Base-by-base conservation (phyloP, 30 jellyfish, hydroid and myxozoan genomes). In the Sanderia malayensis region DNA sequence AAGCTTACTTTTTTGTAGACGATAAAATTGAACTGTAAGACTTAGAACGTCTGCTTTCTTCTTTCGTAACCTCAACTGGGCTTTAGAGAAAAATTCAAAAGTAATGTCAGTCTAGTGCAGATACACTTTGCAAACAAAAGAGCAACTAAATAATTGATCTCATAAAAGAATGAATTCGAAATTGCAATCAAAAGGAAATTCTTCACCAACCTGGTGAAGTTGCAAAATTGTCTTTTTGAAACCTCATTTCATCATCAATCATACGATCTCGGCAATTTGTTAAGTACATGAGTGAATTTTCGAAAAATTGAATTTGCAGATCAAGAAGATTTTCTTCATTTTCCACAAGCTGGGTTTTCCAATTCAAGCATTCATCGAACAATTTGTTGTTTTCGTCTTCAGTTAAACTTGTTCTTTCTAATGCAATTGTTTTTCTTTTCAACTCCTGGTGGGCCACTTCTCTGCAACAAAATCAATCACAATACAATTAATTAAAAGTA, bases 191-290 rank as follows among this genome's bases (percentile, higher is more conserved):
- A n/a, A n/a, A n/a, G n/a, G n/a, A n/a, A n/a, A n/a, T n/a, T n/a
- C n/a, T n/a, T n/a, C n/a, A n/a, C n/a, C 6, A n/a, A 80, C 96
- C 96, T 46, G 86, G 25, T 4, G 96, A 31, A 28, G 45, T 29
- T 21, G 53, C 66, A 47, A 87, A 87, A 13, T 27, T 67, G 46
- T 61, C 83, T 33, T 63, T 68, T 13, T 93, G 91, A 58, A 76
- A 87, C 44, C 85, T 87, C 86, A 34, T 52, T 44, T 80, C 74
- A 46, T 87, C 96, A 9, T 87, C 96, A 52, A 79, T 71, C 83
- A 87, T 65, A 11, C 90, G 31, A 55, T 87, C 96, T 20, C 94
- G 49, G 32, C 79, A 45, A 1, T 64, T 82, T 25, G 53, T 31
- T 65, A 71, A 44, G 58, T 66, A 46, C 4, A 53, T 61, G 32